Percentiles rank a stretch among this genome's conserved stretches.
These are phyloP conservation scores for Hyperoplus immaculatus DNA, from an alignment of 2,797 vertebrate species.

Conservation along the genomic window DNA sequence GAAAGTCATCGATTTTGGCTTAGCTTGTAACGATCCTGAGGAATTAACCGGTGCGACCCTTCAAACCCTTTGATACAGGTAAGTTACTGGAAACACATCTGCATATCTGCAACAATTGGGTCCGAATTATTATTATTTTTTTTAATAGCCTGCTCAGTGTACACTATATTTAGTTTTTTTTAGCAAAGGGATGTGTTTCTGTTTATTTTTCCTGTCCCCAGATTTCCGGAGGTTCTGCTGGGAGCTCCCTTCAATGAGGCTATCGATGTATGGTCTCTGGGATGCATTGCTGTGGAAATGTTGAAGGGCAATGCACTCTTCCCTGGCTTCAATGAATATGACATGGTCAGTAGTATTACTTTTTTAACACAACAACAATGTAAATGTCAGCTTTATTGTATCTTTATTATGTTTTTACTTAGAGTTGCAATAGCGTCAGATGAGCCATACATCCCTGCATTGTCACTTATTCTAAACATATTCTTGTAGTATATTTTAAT, in stretches of 20 bases:
- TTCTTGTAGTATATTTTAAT: too few relatives aligned
- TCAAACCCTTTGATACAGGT: background rate
- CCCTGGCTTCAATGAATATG: background rate
- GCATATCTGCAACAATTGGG: background rate
- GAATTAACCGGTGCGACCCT: background rate
- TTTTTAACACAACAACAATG: too few relatives aligned
- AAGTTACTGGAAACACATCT: background rate
- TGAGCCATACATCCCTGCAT: too few relatives aligned
- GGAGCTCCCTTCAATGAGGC: background rate
- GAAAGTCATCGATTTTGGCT: background rate
- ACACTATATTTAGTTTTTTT: background rate
- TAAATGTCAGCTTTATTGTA: background rate
- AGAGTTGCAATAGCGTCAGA: too few relatives aligned
- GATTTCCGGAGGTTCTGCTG: constrained; percentile 21
- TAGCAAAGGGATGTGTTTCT: background rate
- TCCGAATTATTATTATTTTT: too few relatives aligned
- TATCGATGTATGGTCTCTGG: constrained; percentile 10
- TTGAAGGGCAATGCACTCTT: background rate
- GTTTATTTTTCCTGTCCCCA: background rate
- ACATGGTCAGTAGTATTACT: background rate
- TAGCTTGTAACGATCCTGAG: background rate
- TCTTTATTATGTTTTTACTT: background rate
- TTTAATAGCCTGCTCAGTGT: background rate
- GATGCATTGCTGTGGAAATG: constrained; percentile 13
- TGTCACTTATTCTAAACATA: too few relatives aligned